Base-by-base conservation (phyloP, 2,113 vertebrate genomes). In the Ovibos moschatus region DNA sequence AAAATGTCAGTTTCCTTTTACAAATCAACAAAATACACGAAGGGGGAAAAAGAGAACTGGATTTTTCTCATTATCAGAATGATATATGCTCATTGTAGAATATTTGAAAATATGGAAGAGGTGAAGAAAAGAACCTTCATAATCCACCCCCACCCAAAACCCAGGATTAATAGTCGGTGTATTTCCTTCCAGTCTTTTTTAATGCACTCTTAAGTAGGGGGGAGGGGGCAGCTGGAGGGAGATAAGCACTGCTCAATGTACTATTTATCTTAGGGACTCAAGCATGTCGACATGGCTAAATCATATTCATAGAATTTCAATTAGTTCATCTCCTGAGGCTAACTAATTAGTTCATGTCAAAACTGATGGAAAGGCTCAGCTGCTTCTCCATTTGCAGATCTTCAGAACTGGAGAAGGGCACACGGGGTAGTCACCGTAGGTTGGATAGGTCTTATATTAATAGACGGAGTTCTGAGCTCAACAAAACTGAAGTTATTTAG, bases 311-410 rank as follows among this genome's bases (percentile, higher is more conserved):
- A 97, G 97, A 98, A 98, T 98, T 95, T 97, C 98, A 98, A 98
- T 98, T 98, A 98, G 97, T 95, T 94, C 86, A 47, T 97, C 98
- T 98, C 98, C 98, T 96, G 96, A 97, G 98, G 97, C 97, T 98
- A 97, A 98, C 96, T 98, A 99, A 98, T 97, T 97, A 97, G 98
- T 97, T 98, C 97, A 95, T 58, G 98, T 97, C 98, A 98, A 58
- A 98, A 92, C 98, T 97, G 98, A 99, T 97, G 97, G 97, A 98
- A 96, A 98, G 98, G 92, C 98, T 98, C 98, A 97, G 97, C 96
- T 95, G 98, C 97, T 98, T 97, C 98, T 93, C 43, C 28, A 85
- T 95, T 98, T 98, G 87, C 95, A 96, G 95, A 89, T 62, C 92
- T 98, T 98, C 96, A 98, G 98, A 98, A 97, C 92, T 93, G 78